phyloP scores from a whole-genome alignment of 2,797 vertebrate species.

The Eulemur albifrons region DNA sequence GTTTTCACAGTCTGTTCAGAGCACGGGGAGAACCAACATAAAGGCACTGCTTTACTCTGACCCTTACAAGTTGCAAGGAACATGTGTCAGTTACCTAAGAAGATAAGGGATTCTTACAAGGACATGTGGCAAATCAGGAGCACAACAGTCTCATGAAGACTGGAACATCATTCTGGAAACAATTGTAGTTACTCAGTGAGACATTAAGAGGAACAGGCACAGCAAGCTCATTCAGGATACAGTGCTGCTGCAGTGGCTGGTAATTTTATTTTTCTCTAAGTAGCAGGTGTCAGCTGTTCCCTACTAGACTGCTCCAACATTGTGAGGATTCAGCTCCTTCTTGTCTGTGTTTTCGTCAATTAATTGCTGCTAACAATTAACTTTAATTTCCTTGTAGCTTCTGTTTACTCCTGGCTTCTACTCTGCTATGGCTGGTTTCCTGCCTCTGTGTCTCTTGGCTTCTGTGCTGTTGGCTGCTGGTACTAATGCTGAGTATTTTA shows the following conservation, averaged over 20 bases:
- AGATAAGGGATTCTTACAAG: not conserved
- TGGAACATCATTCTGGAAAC: not conserved
- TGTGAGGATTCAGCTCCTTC: not conserved
- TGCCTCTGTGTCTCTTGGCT: not conserved
- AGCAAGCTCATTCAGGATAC: not conserved
- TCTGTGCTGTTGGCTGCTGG: not conserved
- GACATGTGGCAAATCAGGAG: not conserved
- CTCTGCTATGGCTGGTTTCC: not conserved
- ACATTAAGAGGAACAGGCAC: not conserved
- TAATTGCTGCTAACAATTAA: not conserved
- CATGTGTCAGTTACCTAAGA: not conserved
- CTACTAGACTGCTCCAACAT: not conserved
- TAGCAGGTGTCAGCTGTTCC: not conserved
- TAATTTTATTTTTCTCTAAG: not conserved
- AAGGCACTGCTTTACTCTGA: not conserved
- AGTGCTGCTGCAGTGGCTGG: not conserved
- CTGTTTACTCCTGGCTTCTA: not conserved
- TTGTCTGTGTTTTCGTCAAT: not conserved
- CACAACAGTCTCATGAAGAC: not conserved
- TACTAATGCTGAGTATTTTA: not conserved
- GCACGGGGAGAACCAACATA: no score
- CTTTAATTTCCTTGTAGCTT: not conserved
- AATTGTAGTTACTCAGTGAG: not conserved
- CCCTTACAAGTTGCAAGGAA: not conserved
- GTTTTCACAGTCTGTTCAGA: not conserved